Conservation (phyloP, 53 echinoderm and acorn worm genomes). For the Paracentrotus lividus region DNA sequence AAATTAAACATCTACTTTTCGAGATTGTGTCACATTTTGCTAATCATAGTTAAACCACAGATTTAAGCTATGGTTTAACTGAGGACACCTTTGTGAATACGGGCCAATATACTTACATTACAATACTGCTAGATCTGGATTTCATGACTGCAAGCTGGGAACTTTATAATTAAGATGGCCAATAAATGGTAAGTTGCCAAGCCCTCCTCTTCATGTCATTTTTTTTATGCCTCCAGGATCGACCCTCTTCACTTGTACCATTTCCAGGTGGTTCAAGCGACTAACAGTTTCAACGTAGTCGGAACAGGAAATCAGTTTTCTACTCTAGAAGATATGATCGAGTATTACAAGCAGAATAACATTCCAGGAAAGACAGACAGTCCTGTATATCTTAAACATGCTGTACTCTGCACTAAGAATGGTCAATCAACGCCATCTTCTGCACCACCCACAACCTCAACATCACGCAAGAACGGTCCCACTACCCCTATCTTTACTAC, state of each 20-base stretch:
- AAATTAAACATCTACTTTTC: too few relatives aligned
- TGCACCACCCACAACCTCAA: not conserved
- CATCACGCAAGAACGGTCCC: not conserved
- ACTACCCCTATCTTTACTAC: slow-evolving; percentile 21
- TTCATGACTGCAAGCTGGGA: too few relatives aligned
- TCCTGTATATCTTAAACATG: slow-evolving; percentile 64
- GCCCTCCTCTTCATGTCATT: not conserved
- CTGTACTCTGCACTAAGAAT: slow-evolving; percentile 15
- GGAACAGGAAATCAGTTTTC: slow-evolving; percentile 66
- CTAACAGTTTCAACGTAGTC: slow-evolving; percentile 69
- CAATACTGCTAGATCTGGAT: too few relatives aligned
- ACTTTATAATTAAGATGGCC: too few relatives aligned
- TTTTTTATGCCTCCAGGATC: slow-evolving; percentile 54
- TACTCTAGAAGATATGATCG: slow-evolving; percentile 64
- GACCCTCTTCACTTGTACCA: slow-evolving; percentile 80
- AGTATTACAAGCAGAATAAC: slow-evolving; percentile 64
- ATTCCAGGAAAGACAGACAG: slow-evolving; percentile 75
- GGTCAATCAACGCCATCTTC: not conserved
- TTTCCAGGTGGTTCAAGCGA: slow-evolving; percentile 76
- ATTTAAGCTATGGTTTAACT: too few relatives aligned
- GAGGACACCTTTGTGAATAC: too few relatives aligned
- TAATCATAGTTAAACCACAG: too few relatives aligned
- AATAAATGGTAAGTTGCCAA: not conserved
- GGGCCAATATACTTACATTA: too few relatives aligned
- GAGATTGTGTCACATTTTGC: too few relatives aligned